These are phyloP conservation scores for Eudemis profundana DNA, from an alignment of 2,888 invertebrate species.

Conservation along the genomic window DNA sequence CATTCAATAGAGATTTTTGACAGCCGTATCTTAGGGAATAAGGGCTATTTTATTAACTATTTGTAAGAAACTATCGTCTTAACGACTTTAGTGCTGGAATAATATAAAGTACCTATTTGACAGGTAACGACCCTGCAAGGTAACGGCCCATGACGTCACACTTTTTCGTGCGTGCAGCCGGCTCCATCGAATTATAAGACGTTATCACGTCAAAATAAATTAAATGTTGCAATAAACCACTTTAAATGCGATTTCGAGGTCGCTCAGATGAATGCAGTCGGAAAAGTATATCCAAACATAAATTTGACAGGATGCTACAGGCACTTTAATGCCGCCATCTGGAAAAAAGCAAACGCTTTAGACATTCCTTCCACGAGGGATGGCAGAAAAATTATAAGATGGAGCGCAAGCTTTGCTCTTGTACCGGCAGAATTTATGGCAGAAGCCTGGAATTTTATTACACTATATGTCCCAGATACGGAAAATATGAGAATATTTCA, in stretches of 20 bases:
- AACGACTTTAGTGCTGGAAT: too few relatives aligned
- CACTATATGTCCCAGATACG: constrained; percentile 4
- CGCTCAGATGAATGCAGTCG: constrained; percentile 7
- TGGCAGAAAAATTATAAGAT: too few relatives aligned
- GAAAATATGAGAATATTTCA: neutral
- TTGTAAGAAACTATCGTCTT: too few relatives aligned
- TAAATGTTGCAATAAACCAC: constrained; percentile 13
- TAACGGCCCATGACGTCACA: too few relatives aligned
- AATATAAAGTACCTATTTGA: too few relatives aligned
- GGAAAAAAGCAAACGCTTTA: constrained; percentile 1
- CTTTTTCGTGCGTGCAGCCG: too few relatives aligned
- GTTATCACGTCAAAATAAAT: too few relatives aligned
- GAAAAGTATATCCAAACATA: constrained; percentile 1
- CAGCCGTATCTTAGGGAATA: too few relatives aligned
- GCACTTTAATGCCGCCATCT: neutral
- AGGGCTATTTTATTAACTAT: too few relatives aligned
- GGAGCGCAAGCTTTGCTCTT: neutral
- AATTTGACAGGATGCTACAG: constrained; percentile 2
- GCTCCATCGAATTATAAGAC: too few relatives aligned
- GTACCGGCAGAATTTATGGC: constrained; percentile 5
- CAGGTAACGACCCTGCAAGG: too few relatives aligned
- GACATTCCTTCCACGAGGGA: neutral
- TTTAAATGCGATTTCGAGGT: constrained; percentile 6
- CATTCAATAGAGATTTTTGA: too few relatives aligned
- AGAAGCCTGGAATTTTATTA: constrained; percentile 3